Evolutionary conservation across 2,113 vertebrate species (phyloP), one percentile per base, ranked within the genome.

Genomic region (Thalassoma bifasciatum): DNA sequence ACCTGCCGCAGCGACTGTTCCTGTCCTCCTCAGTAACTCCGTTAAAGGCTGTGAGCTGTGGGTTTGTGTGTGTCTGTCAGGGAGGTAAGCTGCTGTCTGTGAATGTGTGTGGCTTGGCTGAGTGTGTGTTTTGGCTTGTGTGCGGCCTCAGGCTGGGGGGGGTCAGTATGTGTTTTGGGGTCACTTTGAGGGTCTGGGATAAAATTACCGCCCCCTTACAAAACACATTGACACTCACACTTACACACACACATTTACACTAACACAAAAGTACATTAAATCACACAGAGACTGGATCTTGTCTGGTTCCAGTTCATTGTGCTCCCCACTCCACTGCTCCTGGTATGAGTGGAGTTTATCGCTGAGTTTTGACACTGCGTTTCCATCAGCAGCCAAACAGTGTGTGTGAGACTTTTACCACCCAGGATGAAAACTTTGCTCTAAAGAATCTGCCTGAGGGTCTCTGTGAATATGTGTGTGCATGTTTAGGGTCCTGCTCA

Each of bases 101-200:
- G 54, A 69, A 85, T 82, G 79, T 81, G 84, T 84, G 89, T 85
- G 87, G 85, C 57, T 80, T 70, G 40, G 50, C 54, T 75, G 57
- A 79, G 79, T 75, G 77, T 88, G 75, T 91, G 88, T 91, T 88
- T 89, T 89, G 80, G 82, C 67, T 81, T 86, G 79, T 84, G 80
- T 78, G 74, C 65, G 52, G 78, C 90, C 90, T 85, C 42, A 40
- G 89, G 92, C 67, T 16, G 58, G 59, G 40, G 69, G 30, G 70
- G 72, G 85, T 72, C 72, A 70, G 51, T 71, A 40, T 75, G 69
- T 92, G 89, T 93, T 93, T 88, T 88, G 91, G 86, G 89, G 85
- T 92, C 88, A 89, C 73, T 66, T 72, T 34, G 62, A 80, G 73
- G 75, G 85, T 87, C 88, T 75, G 16, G 30, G 88, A 85, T 91